Evolutionary conservation across 2,113 vertebrate species (phyloP), one percentile per base, ranked within the genome.

Genomic region (Circaetus cinerascens): DNA sequence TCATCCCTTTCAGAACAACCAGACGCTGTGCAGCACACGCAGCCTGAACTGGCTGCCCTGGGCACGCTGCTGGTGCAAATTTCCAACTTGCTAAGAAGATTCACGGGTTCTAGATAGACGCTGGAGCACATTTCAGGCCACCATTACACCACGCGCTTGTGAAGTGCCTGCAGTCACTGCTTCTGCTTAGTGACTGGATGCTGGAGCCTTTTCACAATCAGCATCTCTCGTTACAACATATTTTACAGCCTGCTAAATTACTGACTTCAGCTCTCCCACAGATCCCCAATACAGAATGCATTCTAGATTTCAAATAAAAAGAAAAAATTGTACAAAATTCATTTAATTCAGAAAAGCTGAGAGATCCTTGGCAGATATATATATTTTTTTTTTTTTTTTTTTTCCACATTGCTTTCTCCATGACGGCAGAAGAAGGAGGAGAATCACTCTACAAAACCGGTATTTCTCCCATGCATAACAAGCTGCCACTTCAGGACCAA

Each of bases 401-500:
- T 73, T 83, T 86, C 57, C 15, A 62, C 41, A 13, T 15, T 68
- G 53, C 25, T 84, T 84, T 75, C 34, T 17, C 45, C 38, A 13
- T 17, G 80, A 59, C 20, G 36, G 69, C 59, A 88, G 46, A 13
- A 92, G 40, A 6, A 80, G 27, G 14, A 92, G 9, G 15, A 72
- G 34, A 79, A 57, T 78, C 32, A 15, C 29, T 36, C 53, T 57
- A 32, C 29, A 46, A 41, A 89, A 43, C 23, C 10, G 11, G 27
- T 41, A 34, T 82, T 95, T 87, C 76, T 95, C 30, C 77, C 9
- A 5, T 60, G 57, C 69, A 79, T 69, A 94, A 89, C 56, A 72
- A 82, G 53, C 53, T 92, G 76, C 73, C 84, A 76, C 79, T 93
- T 94, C 50, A 72, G 57, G 45, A 85, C 83, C 77, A 64, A 79